Conservation (phyloP, 64 coral and sea anemone genomes). For the Montipora cactus region DNA sequence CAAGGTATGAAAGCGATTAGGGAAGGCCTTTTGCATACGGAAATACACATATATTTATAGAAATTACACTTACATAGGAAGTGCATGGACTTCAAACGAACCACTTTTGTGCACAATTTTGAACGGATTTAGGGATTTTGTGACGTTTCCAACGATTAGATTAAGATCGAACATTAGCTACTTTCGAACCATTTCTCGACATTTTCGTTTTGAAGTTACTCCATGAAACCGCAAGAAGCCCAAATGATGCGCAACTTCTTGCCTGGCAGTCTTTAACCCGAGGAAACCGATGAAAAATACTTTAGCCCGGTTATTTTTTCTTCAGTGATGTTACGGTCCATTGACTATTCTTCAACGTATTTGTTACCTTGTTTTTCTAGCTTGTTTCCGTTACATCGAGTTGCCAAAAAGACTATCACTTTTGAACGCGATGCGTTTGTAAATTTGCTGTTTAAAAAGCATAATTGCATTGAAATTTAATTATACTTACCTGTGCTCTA, state of each 20-base stretch:
- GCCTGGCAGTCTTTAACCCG: neutral
- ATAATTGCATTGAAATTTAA: neutral
- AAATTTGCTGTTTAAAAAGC: neutral
- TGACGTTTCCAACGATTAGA: neutral
- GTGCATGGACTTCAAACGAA: slow-evolving; percentile 10
- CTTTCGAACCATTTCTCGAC: neutral
- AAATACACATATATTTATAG: neutral
- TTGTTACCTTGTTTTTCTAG: neutral
- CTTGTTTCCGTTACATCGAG: neutral
- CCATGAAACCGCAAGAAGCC: neutral
- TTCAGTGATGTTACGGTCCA: neutral
- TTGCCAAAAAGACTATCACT: neutral
- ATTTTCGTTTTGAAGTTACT: neutral
- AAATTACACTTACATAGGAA: neutral
- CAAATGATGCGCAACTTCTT: neutral
- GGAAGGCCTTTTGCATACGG: neutral
- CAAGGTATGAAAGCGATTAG: slow-evolving; percentile 7
- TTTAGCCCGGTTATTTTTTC: too few species aligned
- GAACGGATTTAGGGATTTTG: neutral
- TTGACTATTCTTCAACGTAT: neutral
- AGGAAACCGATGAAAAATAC: too few species aligned
- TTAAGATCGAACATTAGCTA: neutral
- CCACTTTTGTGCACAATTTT: neutral
- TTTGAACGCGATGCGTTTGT: neutral
- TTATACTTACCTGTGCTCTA: too few species aligned